These are phyloP conservation scores for Pteropus rufus DNA, from an alignment of 2,797 vertebrate genomes.

Conservation along the genomic window DNA sequence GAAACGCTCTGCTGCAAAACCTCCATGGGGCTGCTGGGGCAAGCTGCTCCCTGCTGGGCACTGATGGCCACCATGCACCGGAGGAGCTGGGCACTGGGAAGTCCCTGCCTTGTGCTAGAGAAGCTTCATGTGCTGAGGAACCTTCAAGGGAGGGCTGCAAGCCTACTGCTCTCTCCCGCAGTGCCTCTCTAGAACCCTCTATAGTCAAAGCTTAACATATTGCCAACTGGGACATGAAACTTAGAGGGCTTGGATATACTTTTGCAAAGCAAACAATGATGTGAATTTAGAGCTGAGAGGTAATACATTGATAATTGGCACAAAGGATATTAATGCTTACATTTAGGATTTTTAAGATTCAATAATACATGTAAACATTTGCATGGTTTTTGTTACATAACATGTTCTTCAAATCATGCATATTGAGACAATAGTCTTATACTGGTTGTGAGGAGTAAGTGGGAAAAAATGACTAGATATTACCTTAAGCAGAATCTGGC, in stretches of 20 bases:
- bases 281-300: neutral
- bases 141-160: neutral
- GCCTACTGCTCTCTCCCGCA: neutral
- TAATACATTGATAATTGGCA: neutral
- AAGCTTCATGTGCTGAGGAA: neutral
- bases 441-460: neutral
- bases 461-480: neutral
- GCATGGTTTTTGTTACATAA: neutral
- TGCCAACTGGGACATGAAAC: neutral
- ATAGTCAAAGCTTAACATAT: neutral
- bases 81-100: neutral
- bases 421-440: neutral
- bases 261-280: neutral
- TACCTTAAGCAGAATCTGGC: neutral
- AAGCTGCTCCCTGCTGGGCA: neutral
- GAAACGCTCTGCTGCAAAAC: neutral
- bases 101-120: neutral
- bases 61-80: neutral
- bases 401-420: neutral
- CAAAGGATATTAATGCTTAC: neutral
- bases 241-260: neutral
- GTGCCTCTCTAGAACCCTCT: neutral
- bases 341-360: neutral
- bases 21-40: fast-evolving
- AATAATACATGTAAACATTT: neutral